These are phyloP conservation scores for Mormyrus iriodes DNA, from an alignment of 2,113 vertebrate genomes.

Conservation along the genomic window DNA sequence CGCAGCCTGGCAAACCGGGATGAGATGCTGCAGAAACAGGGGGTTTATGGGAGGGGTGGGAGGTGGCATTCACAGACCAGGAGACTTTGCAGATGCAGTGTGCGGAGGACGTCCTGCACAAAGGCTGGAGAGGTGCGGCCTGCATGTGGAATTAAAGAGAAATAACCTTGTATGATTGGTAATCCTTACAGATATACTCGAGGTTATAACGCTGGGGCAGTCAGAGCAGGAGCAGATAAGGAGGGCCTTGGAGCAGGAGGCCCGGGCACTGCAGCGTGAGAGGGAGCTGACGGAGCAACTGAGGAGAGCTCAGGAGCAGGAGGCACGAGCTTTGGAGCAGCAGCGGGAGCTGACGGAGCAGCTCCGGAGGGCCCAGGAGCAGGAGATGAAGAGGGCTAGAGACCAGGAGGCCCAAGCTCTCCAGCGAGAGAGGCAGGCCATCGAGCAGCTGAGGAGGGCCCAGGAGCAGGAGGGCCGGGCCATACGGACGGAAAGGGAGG, in stretches of 20 bases:
- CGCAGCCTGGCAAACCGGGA: too few species aligned
- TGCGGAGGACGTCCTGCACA: background rate
- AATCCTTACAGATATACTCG: background rate
- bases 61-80: background rate
- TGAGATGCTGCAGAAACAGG: background rate
- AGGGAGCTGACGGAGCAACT: constrained; percentile 7
- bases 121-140: background rate
- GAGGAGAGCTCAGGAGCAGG: constrained; percentile 11
- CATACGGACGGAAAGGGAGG: background rate
- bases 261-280: background rate
- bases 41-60: background rate
- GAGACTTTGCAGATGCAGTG: background rate
- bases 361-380: background rate
- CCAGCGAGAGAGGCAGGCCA: background rate
- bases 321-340: constrained; percentile 17
- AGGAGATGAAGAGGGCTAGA: background rate
- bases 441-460: constrained; percentile 8
- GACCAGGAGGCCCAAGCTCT: background rate
- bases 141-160: background rate
- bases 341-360: constrained; percentile 8
- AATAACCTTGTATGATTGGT: background rate
- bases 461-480: constrained; percentile 3
- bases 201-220: background rate
- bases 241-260: constrained; percentile 13
- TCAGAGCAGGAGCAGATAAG: constrained; percentile 10